A percentile compares a stretch with the other conserved stretches of the same genome.
These are phyloP conservation scores for Brotogeris chrysoptera DNA, from an alignment of 2,797 vertebrate species.

Conservation along the genomic window DNA sequence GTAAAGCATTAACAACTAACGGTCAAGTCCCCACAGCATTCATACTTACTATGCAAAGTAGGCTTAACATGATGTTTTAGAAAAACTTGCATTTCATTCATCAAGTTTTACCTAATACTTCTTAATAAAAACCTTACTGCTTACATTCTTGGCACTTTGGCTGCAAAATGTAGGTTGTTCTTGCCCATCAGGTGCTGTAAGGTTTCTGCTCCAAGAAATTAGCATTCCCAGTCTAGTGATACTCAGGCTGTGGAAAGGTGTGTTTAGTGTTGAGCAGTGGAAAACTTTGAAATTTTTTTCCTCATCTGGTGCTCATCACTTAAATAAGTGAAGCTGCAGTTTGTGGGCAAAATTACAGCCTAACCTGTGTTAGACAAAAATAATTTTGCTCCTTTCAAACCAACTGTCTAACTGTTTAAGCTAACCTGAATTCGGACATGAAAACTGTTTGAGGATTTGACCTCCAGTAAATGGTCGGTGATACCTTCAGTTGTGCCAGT, in stretches of 20 bases:
- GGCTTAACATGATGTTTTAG: not conserved
- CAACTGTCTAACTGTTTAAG: not conserved
- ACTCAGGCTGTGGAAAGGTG: not conserved
- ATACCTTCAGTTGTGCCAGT: not conserved
- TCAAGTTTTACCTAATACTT: not conserved
- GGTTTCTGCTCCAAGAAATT: not conserved
- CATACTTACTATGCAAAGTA: not conserved
- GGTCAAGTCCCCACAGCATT: not conserved
- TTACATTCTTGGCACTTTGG: not conserved
- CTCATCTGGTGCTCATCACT: not conserved
- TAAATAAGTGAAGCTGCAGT: not conserved
- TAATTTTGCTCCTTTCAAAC: not conserved
- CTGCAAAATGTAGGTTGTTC: not conserved
- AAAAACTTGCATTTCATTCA: not conserved
- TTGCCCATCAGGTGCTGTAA: not conserved
- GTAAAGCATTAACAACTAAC: accelerated
- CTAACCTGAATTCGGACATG: not conserved
- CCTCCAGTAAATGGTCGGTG: not conserved
- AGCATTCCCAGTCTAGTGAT: not conserved
- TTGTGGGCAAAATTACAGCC: not conserved
- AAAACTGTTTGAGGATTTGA: not conserved
- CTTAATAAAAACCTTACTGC: not conserved
- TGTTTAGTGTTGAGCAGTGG: not conserved
- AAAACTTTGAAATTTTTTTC: not conserved
- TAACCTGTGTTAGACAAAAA: not conserved